A percentile compares a stretch with the other conserved stretches of the same genome.
phyloP scores from a whole-genome alignment of 1,140 invertebrate genomes.

The Varroa destructor region DNA sequence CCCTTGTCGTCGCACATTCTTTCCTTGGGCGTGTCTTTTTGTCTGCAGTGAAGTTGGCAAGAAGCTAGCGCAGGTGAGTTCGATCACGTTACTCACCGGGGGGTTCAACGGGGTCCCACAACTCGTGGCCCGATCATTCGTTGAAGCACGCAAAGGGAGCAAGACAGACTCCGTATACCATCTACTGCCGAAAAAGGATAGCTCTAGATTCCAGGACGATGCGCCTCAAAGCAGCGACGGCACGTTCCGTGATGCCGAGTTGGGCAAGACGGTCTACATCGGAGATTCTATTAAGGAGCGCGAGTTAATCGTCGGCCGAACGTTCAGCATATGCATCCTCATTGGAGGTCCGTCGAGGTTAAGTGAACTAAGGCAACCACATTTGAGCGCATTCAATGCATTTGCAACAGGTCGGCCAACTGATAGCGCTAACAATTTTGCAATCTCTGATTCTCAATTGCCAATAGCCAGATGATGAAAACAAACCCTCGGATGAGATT shows the following conservation, averaged over 20 bases:
- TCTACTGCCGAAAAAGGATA: slow-evolving; percentile 35
- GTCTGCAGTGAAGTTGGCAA: slow-evolving; percentile 38
- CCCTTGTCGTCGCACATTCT: not conserved
- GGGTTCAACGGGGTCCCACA: slow-evolving; percentile 40
- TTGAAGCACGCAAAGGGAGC: slow-evolving; percentile 32
- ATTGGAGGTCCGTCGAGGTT: slow-evolving; percentile 38
- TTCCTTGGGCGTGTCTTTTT: not conserved
- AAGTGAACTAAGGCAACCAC: slow-evolving; percentile 13
- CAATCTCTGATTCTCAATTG: too few relatives aligned
- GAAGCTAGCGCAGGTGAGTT: slow-evolving; percentile 38
- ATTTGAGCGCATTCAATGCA: slow-evolving; percentile 22
- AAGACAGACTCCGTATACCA: slow-evolving; percentile 32
- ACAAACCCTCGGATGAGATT: not conserved
- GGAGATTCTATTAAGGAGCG: slow-evolving; percentile 40
- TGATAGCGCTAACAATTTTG: too few relatives aligned
- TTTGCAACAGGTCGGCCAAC: not conserved
- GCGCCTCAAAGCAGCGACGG: slow-evolving; percentile 39
- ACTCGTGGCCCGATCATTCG: slow-evolving; percentile 36
- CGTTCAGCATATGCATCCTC: slow-evolving; percentile 40
- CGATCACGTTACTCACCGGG: slow-evolving; percentile 39
- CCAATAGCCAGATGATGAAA: too few relatives aligned
- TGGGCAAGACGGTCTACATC: slow-evolving; percentile 40
- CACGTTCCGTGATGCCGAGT: slow-evolving; percentile 38
- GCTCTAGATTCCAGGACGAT: slow-evolving; percentile 32
- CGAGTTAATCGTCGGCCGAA: slow-evolving; percentile 38